Base-by-base conservation (phyloP, 2,888 invertebrate genomes). In the Azorinus chamasolen region DNA sequence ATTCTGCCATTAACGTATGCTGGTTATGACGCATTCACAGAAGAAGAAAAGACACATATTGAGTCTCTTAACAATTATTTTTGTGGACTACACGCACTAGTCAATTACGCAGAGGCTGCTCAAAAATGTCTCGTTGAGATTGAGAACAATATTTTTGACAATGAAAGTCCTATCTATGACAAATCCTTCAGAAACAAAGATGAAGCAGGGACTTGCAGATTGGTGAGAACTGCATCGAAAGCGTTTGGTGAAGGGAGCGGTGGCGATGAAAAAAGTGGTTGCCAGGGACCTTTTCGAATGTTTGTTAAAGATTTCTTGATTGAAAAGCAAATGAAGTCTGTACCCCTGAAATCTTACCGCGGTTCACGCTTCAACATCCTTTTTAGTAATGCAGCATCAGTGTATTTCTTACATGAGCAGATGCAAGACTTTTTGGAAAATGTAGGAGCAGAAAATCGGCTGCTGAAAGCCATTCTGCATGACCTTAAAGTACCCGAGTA, bases 341-440 rank as follows among this genome's bases (percentile, higher is more conserved):
- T 74, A 4, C 74, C 14, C 37, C 68, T 4, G 50, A 51, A 22
- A 51, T 68, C 6, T 63, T 37, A 22, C 57, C 45, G n/a, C 54
- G 62, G 43, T 4, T 85, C 6, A 16, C 48, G 75, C n/a, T 75
- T 69, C 27, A 75, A 75, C 27, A 59, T 70, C 12, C 25, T 75
- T 24, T 75, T 64, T 39, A 24, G 22, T 16, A 75, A 64, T 63
- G 68, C 69, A 24, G n/a, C 24, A 20, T 45, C 54, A 14, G 39
- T 84, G 16, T 83, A 48, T 46, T 83, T 73, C 22, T 58, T 81
- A 20, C 70, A 53, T 63, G 64, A 71, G 41, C 48, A 79, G 45
- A 73, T 83, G 25, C 10, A 39, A 6, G 37, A 48, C 18, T 83
- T 59, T 48, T 63, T 69, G 27, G 58, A 69, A 12, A 27, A 45